Conservation (phyloP, 2,888 invertebrate species). For the Aphelenchoides bicaudatus region DNA sequence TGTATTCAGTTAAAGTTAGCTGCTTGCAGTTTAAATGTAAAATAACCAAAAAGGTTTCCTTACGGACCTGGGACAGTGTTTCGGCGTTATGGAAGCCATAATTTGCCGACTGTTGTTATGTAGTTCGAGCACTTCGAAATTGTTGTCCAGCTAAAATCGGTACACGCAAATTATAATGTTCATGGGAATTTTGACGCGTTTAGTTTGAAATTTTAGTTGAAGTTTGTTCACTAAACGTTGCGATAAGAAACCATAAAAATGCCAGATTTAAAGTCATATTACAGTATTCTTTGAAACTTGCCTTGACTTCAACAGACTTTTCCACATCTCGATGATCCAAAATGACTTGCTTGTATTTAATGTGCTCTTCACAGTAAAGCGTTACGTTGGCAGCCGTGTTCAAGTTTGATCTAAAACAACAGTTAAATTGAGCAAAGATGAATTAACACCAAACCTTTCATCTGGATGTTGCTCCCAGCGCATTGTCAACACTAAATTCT, state of each 20-base stretch:
- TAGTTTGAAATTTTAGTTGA: not conserved
- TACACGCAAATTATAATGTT: not conserved
- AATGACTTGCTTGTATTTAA: conserved; percentile 36
- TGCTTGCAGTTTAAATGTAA: no score
- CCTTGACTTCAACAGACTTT: conserved; percentile 37
- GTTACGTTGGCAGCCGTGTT: conserved; percentile 38
- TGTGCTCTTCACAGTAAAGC: conserved; percentile 32
- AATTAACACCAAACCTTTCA: conserved; percentile 24
- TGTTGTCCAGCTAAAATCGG: conserved; percentile 48
- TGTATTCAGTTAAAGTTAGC: not conserved
- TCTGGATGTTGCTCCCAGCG: conserved; percentile 31
- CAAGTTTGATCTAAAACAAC: conserved; percentile 32
- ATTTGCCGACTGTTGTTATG: conserved; percentile 44
- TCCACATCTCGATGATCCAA: conserved; percentile 22
- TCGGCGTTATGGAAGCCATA: conserved; percentile 50
- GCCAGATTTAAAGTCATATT: no score
- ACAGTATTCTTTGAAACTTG: no score
- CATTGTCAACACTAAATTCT: conserved; percentile 30
- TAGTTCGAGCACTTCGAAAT: conserved; percentile 48
- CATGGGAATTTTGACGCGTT: not conserved
- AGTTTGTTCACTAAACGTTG: no score
- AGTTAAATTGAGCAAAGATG: conserved; percentile 7
- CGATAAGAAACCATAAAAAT: no score
- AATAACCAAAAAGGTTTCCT: not conserved
- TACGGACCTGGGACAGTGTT: conserved; percentile 47